A percentile compares a stretch with the other conserved stretches of the same genome.
These are phyloP conservation scores for Pyrgus malvae DNA, from an alignment of 2,888 invertebrate species.

Conservation along the genomic window DNA sequence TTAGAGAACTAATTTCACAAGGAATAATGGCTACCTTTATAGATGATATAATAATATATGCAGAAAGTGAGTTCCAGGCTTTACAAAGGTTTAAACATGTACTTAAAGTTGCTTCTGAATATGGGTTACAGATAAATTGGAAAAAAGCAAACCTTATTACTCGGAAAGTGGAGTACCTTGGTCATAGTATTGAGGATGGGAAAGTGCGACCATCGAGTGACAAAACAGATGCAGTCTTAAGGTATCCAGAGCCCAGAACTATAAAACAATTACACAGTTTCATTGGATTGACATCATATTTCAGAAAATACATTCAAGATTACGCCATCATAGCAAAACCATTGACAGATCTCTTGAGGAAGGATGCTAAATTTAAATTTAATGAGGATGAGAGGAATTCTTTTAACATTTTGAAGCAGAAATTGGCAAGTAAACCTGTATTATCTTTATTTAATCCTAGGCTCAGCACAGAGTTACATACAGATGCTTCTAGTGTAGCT, in stretches of 20 bases:
- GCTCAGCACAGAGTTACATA: conserved; percentile 35
- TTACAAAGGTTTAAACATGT: neutral
- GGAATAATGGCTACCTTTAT: neutral
- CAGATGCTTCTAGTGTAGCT: conserved; percentile 29
- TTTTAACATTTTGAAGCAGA: neutral
- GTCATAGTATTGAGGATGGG: neutral
- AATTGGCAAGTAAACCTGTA: neutral
- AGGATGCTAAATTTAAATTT: neutral
- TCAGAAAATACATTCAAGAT: neutral
- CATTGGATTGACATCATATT: neutral
- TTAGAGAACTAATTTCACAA: neutral
- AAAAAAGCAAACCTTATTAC: neutral
- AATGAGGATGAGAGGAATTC: neutral
- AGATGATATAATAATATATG: neutral
- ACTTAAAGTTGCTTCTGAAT: neutral
- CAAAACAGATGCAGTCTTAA: neutral
- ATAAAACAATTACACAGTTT: neutral
- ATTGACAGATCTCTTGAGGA: neutral
- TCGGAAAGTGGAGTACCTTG: neutral
- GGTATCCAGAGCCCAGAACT: neutral
- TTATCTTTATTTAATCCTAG: neutral
- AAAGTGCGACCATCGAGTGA: neutral
- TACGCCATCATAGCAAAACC: neutral
- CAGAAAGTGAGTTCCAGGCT: neutral
- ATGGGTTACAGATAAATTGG: neutral